Conservation (phyloP, 2,888 invertebrate genomes). For the Cacoxenus indagator region DNA sequence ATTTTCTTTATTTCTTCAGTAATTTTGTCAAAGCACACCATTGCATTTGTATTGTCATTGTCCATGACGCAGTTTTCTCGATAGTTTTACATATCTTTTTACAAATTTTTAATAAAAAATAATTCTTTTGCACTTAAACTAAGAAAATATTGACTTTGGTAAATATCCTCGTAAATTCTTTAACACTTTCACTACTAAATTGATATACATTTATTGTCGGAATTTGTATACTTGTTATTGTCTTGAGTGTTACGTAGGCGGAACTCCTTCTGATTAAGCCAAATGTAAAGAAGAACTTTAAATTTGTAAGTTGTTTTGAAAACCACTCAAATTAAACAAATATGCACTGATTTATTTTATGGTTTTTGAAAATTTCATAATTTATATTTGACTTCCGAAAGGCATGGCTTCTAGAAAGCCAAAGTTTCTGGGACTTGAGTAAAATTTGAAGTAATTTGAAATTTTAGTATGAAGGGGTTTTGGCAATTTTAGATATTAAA, state of each 20-base stretch:
- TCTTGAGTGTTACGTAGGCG: not conserved
- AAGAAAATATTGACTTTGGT: not conserved
- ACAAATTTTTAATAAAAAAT: not conserved
- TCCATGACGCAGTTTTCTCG: conserved; percentile 3
- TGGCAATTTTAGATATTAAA: too few relatives aligned
- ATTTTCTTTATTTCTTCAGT: not conserved
- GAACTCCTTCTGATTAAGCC: too few relatives aligned
- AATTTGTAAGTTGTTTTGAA: too few relatives aligned
- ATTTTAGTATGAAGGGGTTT: too few relatives aligned
- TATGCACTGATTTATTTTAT: too few relatives aligned
- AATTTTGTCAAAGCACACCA: not conserved
- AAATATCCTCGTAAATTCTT: not conserved
- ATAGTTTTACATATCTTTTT: not conserved
- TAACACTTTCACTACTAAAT: not conserved
- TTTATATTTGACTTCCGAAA: too few relatives aligned
- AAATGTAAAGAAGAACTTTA: too few relatives aligned
- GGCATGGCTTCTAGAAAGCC: too few relatives aligned
- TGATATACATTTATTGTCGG: not conserved
- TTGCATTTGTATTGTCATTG: conserved; percentile 2
- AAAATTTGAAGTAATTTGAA: too few relatives aligned
- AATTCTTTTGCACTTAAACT: not conserved
- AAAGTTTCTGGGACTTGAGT: too few relatives aligned
- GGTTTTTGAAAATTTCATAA: too few relatives aligned
- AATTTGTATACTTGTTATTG: conserved; percentile 1
- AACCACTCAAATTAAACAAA: too few relatives aligned